Conservation (phyloP, 1,140 invertebrate genomes). For the Aricia agestis region DNA sequence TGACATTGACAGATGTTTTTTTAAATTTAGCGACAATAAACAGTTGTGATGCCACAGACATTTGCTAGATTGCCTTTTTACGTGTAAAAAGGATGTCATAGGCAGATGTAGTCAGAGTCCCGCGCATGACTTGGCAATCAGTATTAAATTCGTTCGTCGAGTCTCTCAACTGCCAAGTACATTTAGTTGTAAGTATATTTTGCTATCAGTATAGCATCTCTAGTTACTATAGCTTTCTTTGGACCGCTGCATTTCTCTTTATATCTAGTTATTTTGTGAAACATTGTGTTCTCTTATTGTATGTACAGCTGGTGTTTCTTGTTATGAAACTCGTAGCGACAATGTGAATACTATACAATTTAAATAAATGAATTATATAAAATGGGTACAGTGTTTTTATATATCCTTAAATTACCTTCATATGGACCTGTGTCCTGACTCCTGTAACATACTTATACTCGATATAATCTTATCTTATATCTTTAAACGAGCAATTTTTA, state of each 20-base stretch:
- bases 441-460: too few relatives aligned
- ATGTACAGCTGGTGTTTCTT: conserved; percentile 69
- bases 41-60: conserved; percentile 8
- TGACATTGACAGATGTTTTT: neutral
- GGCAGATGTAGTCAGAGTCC: conserved; percentile 11
- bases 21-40: neutral
- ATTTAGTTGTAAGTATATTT: conserved; percentile 59
- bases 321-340: conserved; percentile 64
- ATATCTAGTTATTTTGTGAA: conserved; percentile 67
- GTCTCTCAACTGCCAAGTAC: conserved; percentile 63
- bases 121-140: conserved; percentile 49
- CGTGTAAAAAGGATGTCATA: conserved; percentile 12
- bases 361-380: conserved; percentile 77
- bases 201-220: conserved; percentile 54
- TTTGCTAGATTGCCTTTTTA: conserved; percentile 12
- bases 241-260: conserved; percentile 68
- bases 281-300: conserved; percentile 73
- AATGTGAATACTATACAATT: conserved; percentile 76
- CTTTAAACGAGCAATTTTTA: too few relatives aligned
- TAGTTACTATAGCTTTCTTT: conserved; percentile 68
- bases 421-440: too few relatives aligned
- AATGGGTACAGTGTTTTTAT: conserved; percentile 32
- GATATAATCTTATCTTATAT: too few relatives aligned
- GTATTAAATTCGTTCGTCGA: conserved; percentile 52
- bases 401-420: too few relatives aligned